Evolutionary conservation across 1,140 invertebrate genomes (phyloP), one percentile per base, ranked within the genome.

Genomic region (Drosophila micromelanica): DNA sequence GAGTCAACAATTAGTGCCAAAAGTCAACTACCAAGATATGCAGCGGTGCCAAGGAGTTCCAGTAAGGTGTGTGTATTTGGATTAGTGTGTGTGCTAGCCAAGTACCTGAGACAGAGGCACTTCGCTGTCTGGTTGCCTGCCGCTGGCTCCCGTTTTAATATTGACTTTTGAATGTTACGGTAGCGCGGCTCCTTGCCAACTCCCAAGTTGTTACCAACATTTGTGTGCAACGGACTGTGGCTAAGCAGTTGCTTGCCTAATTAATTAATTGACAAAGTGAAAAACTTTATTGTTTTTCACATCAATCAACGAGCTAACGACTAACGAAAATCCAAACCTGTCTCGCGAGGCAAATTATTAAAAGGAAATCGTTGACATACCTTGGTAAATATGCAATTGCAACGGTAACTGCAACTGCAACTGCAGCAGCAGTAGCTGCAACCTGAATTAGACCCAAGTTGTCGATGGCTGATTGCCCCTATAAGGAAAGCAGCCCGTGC

Each of bases 331-430:
- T n/a, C 30, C 62, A 80, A 80, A 81, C 74, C 73, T 64, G 79
- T 81, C 57, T 60, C 27, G 13, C 4, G 13, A 63, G 79, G 84
- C 68, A 89, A 89, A 89, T 90, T 90, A 89, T 90, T 78, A 84
- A 80, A 84, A 84, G 84, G 80, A 89, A 89, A 89, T 89, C 80
- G 85, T 89, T 89, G 84, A 90, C 84, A 89, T 89, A 89, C 85
- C 85, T 78, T 52, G 49, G 52, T 89, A 89, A 89, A 85, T 87
- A 89, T 89, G 82, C 82, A 76, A 89, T 74, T 82, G 85, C 76
- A 89, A 89, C 84, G 70, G 69, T 60, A 76, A 65, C 73, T 48
- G 79, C 80, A 87, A 84, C 82, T 78, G 82, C 82, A 86, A 87
- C 81, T 15, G 12, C 55, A 45, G 40, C 17, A 15, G 60, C 37